Conservation (phyloP, 2,797 vertebrate genomes). For the Pteronotus mesoamericanus region DNA sequence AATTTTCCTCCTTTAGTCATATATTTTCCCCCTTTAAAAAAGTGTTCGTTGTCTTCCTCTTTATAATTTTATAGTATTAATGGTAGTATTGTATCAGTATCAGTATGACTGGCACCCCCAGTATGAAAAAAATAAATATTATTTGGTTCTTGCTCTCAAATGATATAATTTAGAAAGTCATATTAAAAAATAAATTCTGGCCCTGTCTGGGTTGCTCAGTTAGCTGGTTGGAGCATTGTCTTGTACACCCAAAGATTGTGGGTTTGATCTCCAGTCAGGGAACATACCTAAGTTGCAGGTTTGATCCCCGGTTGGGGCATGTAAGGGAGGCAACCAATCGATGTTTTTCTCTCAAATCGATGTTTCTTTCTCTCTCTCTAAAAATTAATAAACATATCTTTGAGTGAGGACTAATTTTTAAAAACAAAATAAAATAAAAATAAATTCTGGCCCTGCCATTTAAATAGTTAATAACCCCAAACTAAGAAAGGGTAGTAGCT, state of each 20-base stretch:
- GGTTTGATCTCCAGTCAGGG: neutral
- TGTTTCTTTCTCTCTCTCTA: neutral
- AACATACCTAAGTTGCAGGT: neutral
- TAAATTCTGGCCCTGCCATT: constrained; percentile 39
- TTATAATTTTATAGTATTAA: constrained; percentile 35
- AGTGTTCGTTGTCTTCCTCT: neutral
- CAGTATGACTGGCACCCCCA: neutral
- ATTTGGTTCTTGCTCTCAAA: constrained; percentile 6
- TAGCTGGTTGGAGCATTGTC: neutral
- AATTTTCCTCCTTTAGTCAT: neutral
- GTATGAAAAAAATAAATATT: neutral
- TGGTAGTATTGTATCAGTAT: neutral
- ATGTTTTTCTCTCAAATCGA: neutral
- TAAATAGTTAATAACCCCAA: constrained; percentile 51
- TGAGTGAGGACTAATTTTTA: neutral
- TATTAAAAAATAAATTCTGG: constrained; percentile 25
- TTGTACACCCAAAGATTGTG: neutral
- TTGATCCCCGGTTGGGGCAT: neutral
- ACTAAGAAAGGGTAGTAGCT: neutral
- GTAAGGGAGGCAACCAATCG: neutral
- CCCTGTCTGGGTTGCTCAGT: neutral
- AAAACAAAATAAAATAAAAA: neutral
- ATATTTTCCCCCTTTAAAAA: neutral
- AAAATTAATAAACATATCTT: neutral
- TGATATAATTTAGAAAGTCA: constrained; percentile 45